Percentiles rank a stretch among this genome's conserved stretches.
Conservation (phyloP, 2,797 vertebrate genomes). For the Silurus lanzhouensis region DNA sequence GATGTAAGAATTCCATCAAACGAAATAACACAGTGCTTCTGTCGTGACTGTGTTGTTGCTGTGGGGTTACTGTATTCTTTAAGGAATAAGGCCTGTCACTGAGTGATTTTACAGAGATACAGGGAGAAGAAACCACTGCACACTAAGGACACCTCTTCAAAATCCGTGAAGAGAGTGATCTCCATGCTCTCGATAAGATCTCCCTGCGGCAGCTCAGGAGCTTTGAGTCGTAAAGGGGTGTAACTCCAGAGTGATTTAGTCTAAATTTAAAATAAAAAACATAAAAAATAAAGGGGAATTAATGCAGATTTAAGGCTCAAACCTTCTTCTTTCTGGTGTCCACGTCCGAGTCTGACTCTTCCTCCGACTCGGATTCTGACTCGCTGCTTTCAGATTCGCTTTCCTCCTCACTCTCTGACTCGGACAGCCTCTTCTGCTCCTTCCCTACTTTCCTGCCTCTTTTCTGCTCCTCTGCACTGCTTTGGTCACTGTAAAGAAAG, state of each 20-base stretch:
- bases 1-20: background rate
- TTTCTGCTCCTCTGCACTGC: conserved; percentile 71
- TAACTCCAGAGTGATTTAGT: conserved; percentile 7
- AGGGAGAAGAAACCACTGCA: conserved; percentile 34
- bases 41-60: background rate
- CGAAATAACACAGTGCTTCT: background rate
- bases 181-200: conserved; percentile 24
- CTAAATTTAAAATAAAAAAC: background rate
- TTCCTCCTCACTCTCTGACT: conserved; percentile 83
- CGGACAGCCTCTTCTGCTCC: conserved; percentile 70
- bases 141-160: conserved; percentile 37
- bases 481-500: conserved; percentile 70
- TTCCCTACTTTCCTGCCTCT: conserved; percentile 65
- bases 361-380: conserved; percentile 80
- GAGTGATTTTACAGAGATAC: background rate
- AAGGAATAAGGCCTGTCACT: background rate
- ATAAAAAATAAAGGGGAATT: background rate
- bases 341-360: conserved; percentile 71
- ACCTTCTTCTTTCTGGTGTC: conserved; percentile 76
- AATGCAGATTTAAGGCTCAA: background rate
- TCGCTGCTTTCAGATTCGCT: conserved; percentile 87
- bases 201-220: background rate
- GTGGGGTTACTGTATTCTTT: background rate
- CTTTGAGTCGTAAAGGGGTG: background rate
- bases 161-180: conserved; percentile 22